Conservation (phyloP, 2,888 invertebrate species). For the Dasypolia templi region DNA sequence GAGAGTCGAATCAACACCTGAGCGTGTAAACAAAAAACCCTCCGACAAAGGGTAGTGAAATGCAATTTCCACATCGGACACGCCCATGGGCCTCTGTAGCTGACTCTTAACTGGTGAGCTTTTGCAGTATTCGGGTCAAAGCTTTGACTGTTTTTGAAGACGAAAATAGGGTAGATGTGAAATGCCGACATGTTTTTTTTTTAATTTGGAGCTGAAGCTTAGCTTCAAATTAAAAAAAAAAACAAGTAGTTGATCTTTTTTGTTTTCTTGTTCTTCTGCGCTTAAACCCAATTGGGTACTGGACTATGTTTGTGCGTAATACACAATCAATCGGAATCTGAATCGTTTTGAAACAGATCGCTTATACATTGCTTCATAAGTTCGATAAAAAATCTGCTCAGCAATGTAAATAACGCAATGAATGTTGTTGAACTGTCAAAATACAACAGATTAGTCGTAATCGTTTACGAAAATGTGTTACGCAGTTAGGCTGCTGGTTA, state of each 20-base stretch:
- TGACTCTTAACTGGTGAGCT: slow-evolving; percentile 66
- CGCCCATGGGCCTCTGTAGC: slow-evolving; percentile 65
- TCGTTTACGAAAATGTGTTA: too few species aligned
- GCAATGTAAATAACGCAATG: too few species aligned
- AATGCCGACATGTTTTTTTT: slow-evolving; percentile 19
- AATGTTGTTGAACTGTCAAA: too few species aligned
- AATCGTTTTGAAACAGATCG: too few species aligned
- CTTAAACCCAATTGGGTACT: too few species aligned
- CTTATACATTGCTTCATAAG: too few species aligned
- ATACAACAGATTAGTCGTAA: too few species aligned
- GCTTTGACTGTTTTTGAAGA: slow-evolving; percentile 71
- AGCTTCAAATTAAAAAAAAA: background rate
- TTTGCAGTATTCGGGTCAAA: slow-evolving; percentile 72
- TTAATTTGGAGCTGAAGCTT: background rate
- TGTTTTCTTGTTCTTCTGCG: background rate
- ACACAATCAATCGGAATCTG: too few species aligned
- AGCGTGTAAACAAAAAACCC: slow-evolving; percentile 71
- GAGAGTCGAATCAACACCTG: slow-evolving; percentile 69
- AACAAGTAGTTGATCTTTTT: background rate
- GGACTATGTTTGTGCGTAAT: too few species aligned
- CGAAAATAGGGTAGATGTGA: slow-evolving; percentile 19
- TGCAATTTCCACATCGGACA: slow-evolving; percentile 75
- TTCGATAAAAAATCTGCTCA: too few species aligned
- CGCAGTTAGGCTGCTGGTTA: too few species aligned
- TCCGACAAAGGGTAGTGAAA: slow-evolving; percentile 74